Evolutionary conservation across 2,113 vertebrate genomes (phyloP).

Genomic region (Gymnarchus niloticus): DNA sequence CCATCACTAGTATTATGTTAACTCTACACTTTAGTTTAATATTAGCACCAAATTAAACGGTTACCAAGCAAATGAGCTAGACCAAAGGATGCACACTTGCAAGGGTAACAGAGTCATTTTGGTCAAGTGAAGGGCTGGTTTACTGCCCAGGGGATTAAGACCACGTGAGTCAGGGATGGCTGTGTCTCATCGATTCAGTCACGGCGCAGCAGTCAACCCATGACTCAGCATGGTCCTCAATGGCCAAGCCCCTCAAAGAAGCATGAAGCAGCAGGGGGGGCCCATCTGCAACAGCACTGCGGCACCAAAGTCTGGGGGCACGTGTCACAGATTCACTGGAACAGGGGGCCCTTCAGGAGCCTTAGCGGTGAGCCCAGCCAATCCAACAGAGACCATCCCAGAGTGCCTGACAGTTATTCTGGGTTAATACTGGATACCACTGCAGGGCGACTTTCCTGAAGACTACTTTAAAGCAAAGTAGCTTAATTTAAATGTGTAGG

Average conservation of each 20-base stretch:
- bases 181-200: conserved; percentile 50
- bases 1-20: too few species aligned
- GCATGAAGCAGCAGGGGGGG: conserved; percentile 21
- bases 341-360: neutral
- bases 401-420: neutral
- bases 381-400: neutral
- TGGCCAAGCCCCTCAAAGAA: neutral
- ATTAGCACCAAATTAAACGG: too few species aligned
- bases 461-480: neutral
- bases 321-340: neutral
- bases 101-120: conserved; percentile 14
- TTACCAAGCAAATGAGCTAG: too few species aligned
- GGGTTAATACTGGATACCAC: neutral
- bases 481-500: neutral
- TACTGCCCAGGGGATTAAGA: conserved; percentile 26
- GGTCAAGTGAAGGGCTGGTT: conserved; percentile 25
- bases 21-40: too few species aligned
- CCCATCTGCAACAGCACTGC: neutral
- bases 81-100: neutral
- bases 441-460: neutral
- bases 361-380: neutral
- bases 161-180: conserved; percentile 40
- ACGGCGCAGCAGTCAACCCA: conserved; percentile 38
- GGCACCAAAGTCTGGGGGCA: neutral
- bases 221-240: conserved; percentile 52